Conservation (phyloP, 2,113 vertebrate species). For the Cygnus buccinator region DNA sequence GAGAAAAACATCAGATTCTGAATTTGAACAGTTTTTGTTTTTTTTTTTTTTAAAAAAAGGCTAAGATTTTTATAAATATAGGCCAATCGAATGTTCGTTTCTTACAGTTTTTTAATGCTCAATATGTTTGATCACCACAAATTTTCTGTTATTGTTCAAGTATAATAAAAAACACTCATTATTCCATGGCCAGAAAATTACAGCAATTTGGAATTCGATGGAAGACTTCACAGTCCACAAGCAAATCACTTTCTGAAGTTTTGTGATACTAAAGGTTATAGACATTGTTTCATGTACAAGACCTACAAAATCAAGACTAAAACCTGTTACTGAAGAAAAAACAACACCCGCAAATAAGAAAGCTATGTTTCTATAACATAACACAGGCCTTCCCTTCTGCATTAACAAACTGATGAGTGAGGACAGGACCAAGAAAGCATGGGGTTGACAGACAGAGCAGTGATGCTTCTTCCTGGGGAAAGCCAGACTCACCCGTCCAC, state of each 20-base stretch:
- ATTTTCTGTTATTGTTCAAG: background rate
- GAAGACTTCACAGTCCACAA: background rate
- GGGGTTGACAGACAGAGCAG: background rate
- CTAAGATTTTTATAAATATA: background rate
- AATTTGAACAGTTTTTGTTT: background rate
- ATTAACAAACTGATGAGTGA: background rate
- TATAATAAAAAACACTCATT: background rate
- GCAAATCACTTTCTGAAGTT: background rate
- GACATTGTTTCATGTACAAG: background rate
- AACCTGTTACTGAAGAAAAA: background rate
- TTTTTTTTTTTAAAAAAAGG: background rate
- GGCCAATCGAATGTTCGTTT: background rate
- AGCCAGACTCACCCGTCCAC: background rate
- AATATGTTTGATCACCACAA: background rate
- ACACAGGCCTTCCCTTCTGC: background rate
- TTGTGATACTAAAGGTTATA: background rate
- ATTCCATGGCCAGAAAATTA: background rate
- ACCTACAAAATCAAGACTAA: background rate
- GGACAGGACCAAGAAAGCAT: background rate
- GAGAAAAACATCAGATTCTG: background rate
- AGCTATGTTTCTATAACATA: accelerated
- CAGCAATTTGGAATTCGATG: background rate
- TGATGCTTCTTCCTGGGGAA: background rate
- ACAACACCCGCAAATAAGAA: background rate
- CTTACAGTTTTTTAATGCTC: background rate